Base-by-base conservation (phyloP, 64 coral and sea anemone genomes). In the Pocillopora damicornis region DNA sequence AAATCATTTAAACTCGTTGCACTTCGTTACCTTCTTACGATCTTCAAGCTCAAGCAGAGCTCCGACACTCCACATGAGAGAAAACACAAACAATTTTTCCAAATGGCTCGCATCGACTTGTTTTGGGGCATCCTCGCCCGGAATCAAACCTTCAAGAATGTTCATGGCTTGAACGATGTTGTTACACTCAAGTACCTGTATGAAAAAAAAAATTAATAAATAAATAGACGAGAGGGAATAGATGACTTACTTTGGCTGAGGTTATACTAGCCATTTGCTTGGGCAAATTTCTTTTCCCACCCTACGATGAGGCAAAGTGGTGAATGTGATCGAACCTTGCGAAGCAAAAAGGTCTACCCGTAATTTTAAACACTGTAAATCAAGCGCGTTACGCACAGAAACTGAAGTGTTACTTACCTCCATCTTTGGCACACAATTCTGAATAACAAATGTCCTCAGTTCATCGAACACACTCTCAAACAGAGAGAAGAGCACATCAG, bases 41-140 rank as follows among this genome's bases (percentile, higher is more conserved):
- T 98, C 96, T 22, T 63, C 76, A 11, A 98, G 75, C 58, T 98
- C 96, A 20, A 98, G 90, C 37, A 94, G 76, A 11, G 96, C 96
- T 38, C 96, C 96, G 78, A 98, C 60, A 88, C 96, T 98, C 96
- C 96, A 98, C 96, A 98, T 98, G 7, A 98, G 81, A 37, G 93
- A 89, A 35, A 98, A 98, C 16, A 98, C 89, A 51, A 95, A 98
- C 5, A 98, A 85, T 69, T 95, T 98, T 86, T 95, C 90, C 2
- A 99, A 73, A 67, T 92, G 91, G 23, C 86, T 79, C 10, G 88
- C 89, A 60, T 99, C 97, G 11, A 93, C 97, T 61, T 88, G 97
- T 67, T 95, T 99, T n/a, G 97, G 88, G 18, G 97, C 90, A 61
- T 99, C 97, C 58, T 99, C 97, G 25, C 87, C 85, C 10, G 97